phyloP scores from a whole-genome alignment of 2,888 invertebrate species.

The Frankliniella fusca region DNA sequence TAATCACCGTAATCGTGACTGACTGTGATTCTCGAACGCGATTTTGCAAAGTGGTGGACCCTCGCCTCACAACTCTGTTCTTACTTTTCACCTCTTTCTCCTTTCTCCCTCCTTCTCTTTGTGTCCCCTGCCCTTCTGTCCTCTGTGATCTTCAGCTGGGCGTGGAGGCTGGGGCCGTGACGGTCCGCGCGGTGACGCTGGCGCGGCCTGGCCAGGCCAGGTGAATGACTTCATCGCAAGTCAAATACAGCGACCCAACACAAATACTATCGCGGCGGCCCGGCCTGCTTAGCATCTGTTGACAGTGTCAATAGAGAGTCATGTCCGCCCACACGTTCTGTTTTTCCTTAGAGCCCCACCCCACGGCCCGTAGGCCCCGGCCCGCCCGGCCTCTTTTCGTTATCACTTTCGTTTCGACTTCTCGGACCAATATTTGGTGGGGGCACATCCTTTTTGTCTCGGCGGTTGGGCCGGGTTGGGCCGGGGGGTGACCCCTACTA shows the following conservation, averaged over 20 bases:
- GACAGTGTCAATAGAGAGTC: conserved; percentile 11
- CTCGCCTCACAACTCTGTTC: no score
- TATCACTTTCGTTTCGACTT: conserved; percentile 28
- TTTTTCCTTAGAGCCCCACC: conserved; percentile 2
- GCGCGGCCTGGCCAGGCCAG: not conserved
- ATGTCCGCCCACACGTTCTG: not conserved
- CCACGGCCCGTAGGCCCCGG: conserved; percentile 29
- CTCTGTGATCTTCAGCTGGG: no score
- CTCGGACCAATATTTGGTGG: conserved; percentile 11
- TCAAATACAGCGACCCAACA: not conserved
- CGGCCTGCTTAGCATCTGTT: conserved; percentile 35
- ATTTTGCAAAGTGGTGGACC: no score
- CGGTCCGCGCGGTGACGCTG: not conserved
- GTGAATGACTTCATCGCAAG: conserved; percentile 20
- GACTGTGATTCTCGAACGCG: no score
- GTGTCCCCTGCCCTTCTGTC: no score
- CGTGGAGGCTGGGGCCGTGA: not conserved
- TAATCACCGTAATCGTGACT: no score
- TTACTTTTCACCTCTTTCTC: no score
- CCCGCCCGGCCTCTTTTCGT: conserved; percentile 28
- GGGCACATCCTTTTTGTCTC: not conserved
- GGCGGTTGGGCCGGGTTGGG: not conserved
- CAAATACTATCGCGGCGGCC: not conserved
- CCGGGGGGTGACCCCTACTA: conserved; percentile 30
- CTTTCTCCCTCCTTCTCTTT: no score